Conservation (phyloP, 2,797 vertebrate genomes). For the Catostomus latipinnis region DNA sequence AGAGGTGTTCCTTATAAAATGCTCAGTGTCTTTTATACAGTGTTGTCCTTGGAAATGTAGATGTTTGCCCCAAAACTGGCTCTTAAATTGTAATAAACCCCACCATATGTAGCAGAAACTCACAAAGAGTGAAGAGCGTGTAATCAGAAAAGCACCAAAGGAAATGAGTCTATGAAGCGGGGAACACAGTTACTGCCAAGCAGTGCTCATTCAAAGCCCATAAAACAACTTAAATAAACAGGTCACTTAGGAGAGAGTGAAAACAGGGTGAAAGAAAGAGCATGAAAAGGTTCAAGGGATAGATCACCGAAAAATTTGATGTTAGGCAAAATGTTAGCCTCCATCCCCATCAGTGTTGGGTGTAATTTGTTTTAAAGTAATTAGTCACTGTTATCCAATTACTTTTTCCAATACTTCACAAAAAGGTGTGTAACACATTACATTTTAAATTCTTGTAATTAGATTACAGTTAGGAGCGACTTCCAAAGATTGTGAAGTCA, state of each 20-base stretch:
- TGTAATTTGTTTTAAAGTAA: too few species aligned
- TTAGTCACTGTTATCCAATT: too few species aligned
- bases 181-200: slow-evolving; percentile 71
- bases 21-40: background rate
- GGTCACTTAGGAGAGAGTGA: slow-evolving; percentile 41
- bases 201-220: slow-evolving; percentile 68
- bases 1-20: too few species aligned
- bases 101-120: slow-evolving; percentile 6
- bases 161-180: slow-evolving; percentile 44
- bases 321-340: too few species aligned
- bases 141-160: slow-evolving; percentile 46
- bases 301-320: too few species aligned
- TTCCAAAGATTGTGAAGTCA: too few species aligned
- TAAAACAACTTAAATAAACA: slow-evolving; percentile 73
- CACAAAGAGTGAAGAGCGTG: slow-evolving; percentile 35
- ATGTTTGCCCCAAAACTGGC: background rate
- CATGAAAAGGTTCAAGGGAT: slow-evolving; percentile 4
- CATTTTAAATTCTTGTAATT: too few species aligned
- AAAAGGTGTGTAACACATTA: too few species aligned
- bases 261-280: background rate
- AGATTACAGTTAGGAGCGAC: too few species aligned
- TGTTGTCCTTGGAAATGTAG: slow-evolving; percentile 5
- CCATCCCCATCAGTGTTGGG: too few species aligned
- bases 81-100: background rate
- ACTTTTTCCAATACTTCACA: too few species aligned